phyloP scores from a whole-genome alignment of 2,888 invertebrate genomes.

The Himalopsyche tibetana region DNA sequence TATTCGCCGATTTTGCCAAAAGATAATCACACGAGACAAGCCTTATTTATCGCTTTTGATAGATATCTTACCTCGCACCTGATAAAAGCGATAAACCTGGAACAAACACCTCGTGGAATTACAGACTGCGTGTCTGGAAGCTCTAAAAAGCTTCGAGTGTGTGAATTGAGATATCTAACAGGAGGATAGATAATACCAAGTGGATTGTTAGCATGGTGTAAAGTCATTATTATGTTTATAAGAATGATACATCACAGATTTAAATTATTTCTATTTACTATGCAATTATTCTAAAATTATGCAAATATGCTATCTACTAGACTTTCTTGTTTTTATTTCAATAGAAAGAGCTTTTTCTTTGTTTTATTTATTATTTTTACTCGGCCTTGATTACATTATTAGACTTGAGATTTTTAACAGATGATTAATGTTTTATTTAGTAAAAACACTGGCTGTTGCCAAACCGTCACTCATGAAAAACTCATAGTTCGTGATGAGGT shows the following conservation, averaged over 20 bases:
- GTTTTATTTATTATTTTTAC: no score
- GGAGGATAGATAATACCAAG: not conserved
- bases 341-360: no score
- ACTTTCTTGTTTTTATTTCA: no score
- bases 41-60: slow-evolving; percentile 11
- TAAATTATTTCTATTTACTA: not conserved
- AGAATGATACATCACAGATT: not conserved
- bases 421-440: no score
- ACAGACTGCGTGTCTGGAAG: not conserved
- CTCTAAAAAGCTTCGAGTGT: not conserved
- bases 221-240: not conserved
- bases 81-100: slow-evolving; percentile 26
- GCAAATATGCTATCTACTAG: no score
- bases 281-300: not conserved
- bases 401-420: no score
- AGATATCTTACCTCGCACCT: slow-evolving; percentile 28
- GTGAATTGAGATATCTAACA: slow-evolving; percentile 1
- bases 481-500: no score
- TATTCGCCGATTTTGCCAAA: slow-evolving; percentile 8
- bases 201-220: not conserved
- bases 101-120: not conserved
- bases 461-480: no score
- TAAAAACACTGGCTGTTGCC: no score
- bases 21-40: not conserved
- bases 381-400: no score